Base-by-base conservation (phyloP, 2,888 invertebrate species). In the Chrysomela aeneicollis region DNA sequence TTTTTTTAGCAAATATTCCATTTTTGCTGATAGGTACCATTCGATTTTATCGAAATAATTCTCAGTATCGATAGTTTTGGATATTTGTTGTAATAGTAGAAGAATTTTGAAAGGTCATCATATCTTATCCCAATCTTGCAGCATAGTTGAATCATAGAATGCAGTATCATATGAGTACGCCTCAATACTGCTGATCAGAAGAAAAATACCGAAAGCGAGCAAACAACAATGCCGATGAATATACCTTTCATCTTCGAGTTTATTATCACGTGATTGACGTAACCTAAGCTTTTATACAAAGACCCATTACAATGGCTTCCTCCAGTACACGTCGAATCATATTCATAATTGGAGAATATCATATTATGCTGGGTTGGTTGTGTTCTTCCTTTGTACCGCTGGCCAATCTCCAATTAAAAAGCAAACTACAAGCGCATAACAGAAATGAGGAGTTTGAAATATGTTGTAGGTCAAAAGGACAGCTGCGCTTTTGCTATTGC, bases 341-440 rank as follows among this genome's bases (percentile, higher is more conserved):
- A 73, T 71, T 75, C 73, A 73, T 73, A 73, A 74, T 73, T 75
- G 74, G 72, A 73, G 73, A 73, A 71, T 73, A 74, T 75, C 72
- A 73, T 73, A 74, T 75, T 73, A 64, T 71, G 66, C 66, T 51
- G 50, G 63, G 67, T 63, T 64, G 53, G 63, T 51, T 60, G 35
- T 64, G 70, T 70, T 71, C 67, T 71, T 62, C 67, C 66, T 68
- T 69, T 64, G 64, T 71, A 64, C 69, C 69, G 63, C 64, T 72
- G 70, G 70, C 73, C 71, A 66, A 72, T 66, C 69, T 71, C 70
- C 71, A 72, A 73, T 72, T 73, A 73, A 67, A 67, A 68, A 67
- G 63, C 51, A 52, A 68, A 66, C 54, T 59, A 57, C 50, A 42
- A 65, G 61, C 60, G 51, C 59, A 55, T 61, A 68, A 61, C 61